A percentile compares a stretch with the other conserved stretches of the same genome.
Evolutionary conservation across 2,888 invertebrate genomes (phyloP).

Genomic region (Platycheirus rosarum): DNA sequence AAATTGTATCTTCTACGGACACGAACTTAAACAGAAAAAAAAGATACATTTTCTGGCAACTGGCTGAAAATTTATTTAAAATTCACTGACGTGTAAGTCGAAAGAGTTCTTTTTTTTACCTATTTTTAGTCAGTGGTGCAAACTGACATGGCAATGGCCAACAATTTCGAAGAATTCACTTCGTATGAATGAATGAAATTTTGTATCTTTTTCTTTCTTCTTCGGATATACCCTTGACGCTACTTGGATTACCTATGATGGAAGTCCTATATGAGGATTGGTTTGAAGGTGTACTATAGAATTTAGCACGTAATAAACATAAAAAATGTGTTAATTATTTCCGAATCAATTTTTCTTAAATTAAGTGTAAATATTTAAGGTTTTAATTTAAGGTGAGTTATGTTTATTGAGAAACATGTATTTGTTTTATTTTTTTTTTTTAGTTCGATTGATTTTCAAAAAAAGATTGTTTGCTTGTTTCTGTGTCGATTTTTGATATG

Average conservation of each 20-base stretch:
- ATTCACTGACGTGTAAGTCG: constrained; percentile 55
- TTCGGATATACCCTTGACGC: too few species aligned
- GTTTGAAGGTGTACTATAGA: neutral
- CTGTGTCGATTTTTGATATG: neutral
- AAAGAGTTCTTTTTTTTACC: constrained; percentile 24
- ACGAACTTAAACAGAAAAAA: constrained; percentile 37
- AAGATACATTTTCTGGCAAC: constrained; percentile 43
- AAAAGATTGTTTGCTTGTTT: neutral
- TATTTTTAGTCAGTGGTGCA: constrained; percentile 53
- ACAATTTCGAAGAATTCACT: constrained; percentile 27
- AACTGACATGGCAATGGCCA: constrained; percentile 57
- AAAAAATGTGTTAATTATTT: constrained; percentile 53
- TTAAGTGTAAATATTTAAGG: constrained; percentile 38
- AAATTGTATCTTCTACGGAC: constrained; percentile 29
- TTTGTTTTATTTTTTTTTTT: neutral
- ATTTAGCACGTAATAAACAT: constrained; percentile 38
- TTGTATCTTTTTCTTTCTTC: constrained; percentile 16
- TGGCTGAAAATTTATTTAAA: constrained; percentile 53
- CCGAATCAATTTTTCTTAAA: constrained; percentile 31
- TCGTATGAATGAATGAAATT: constrained; percentile 61
- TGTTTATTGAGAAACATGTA: constrained; percentile 16
- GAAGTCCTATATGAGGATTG: constrained; percentile 10
- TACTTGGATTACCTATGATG: too few species aligned
- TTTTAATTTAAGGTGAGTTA: constrained; percentile 28
- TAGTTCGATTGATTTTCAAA: constrained; percentile 17